Conservation (phyloP, 2,888 invertebrate genomes). For the Trichogramma evanescens region DNA sequence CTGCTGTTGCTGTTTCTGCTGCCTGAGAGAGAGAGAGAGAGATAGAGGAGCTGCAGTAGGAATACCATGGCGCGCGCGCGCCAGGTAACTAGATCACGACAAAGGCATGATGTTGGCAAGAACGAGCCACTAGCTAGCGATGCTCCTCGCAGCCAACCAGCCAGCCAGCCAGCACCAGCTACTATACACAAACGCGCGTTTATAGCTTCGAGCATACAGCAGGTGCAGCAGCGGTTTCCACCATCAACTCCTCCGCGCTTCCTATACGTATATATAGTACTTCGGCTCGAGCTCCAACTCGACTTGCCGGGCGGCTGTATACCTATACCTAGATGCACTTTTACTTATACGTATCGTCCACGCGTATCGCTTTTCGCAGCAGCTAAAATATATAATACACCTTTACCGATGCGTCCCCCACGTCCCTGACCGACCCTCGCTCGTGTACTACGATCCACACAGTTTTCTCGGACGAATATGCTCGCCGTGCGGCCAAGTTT, state of each 20-base stretch:
- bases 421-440: too few species aligned
- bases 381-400: too few species aligned
- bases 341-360: too few species aligned
- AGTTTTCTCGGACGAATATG: too few species aligned
- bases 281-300: background rate
- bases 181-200: slow-evolving; percentile 14
- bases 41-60: background rate
- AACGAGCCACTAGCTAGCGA: slow-evolving; percentile 9
- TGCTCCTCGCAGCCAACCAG: background rate
- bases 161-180: background rate
- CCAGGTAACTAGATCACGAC: slow-evolving; percentile 33
- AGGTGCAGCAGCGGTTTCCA: slow-evolving; percentile 26
- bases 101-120: slow-evolving; percentile 24
- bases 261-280: background rate
- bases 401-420: too few species aligned
- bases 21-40: background rate
- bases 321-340: too few species aligned
- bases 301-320: too few species aligned
- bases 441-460: too few species aligned
- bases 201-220: slow-evolving; percentile 37
- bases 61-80: background rate
- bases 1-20: too few species aligned
- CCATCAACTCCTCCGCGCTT: slow-evolving; percentile 20
- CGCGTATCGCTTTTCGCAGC: too few species aligned
- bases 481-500: too few species aligned